phyloP scores from a whole-genome alignment of 2,113 vertebrate genomes.

The Petrocephalus microphthalmus region DNA sequence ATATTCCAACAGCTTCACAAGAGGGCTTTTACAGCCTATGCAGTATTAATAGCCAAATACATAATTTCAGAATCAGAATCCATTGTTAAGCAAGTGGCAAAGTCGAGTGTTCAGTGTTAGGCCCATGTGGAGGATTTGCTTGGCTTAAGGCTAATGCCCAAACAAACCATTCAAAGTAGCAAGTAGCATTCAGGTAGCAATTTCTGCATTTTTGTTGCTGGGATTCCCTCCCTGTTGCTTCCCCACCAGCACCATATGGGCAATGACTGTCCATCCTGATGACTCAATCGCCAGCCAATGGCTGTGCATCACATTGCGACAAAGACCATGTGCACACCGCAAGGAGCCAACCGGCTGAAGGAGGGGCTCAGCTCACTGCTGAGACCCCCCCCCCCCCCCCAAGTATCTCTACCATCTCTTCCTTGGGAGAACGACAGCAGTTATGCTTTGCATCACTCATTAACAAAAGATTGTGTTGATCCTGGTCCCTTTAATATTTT shows the following conservation, averaged over 20 bases:
- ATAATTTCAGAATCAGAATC: neutral
- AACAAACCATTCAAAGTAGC: neutral
- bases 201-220: neutral
- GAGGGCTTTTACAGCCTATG: neutral
- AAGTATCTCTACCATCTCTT: neutral
- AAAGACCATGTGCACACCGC: neutral
- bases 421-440: neutral
- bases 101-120: neutral
- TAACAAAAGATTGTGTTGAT: neutral
- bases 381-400: neutral
- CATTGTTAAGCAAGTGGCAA: neutral
- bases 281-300: neutral
- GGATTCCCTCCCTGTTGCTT: neutral
- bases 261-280: neutral
- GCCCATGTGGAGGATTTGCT: neutral
- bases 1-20: neutral
- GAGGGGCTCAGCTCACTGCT: neutral
- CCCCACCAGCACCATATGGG: neutral
- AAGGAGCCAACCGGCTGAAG: neutral
- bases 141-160: neutral
- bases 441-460: neutral
- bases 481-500: neutral
- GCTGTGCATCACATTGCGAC: neutral
- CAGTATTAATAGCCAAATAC: neutral
- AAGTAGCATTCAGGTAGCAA: neutral